Evolutionary conservation across 2,888 invertebrate species (phyloP).

Genomic region (Drosophila sordidula): DNA sequence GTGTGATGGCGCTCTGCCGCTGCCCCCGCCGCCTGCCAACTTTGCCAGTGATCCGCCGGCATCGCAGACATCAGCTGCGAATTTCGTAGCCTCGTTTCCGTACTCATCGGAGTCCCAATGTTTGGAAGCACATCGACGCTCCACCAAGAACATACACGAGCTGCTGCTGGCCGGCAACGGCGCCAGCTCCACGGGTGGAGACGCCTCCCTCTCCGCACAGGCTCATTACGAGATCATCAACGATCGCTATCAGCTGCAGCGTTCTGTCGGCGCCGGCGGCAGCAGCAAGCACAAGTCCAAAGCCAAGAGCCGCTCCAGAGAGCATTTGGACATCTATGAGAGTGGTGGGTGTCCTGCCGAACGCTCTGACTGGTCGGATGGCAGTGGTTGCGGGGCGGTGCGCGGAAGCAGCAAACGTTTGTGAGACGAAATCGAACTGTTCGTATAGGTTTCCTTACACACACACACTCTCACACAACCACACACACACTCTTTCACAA

Average conservation of each 20-base stretch:
- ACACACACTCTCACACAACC: neutral
- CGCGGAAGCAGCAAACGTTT: conserved; percentile 75
- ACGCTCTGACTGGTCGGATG: conserved; percentile 82
- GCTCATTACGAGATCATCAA: conserved; percentile 86
- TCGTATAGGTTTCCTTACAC: conserved; percentile 77
- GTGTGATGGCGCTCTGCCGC: conserved; percentile 68
- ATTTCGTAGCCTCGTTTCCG: conserved; percentile 84
- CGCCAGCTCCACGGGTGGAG: conserved; percentile 58
- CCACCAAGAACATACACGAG: conserved; percentile 84
- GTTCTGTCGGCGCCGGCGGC: conserved; percentile 34
- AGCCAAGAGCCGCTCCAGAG: conserved; percentile 63
- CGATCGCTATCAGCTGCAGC: conserved; percentile 72
- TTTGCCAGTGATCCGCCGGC: conserved; percentile 68
- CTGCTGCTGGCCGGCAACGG: conserved; percentile 85
- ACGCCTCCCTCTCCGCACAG: conserved; percentile 84
- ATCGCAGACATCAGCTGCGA: conserved; percentile 52
- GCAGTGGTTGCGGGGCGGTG: conserved; percentile 56
- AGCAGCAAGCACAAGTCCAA: conserved; percentile 62
- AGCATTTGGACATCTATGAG: conserved; percentile 70
- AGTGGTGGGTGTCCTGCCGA: conserved; percentile 70
- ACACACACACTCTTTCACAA: conserved; percentile 4
- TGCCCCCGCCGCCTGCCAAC: conserved; percentile 67
- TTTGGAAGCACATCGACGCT: conserved; percentile 84
- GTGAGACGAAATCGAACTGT: conserved; percentile 85
- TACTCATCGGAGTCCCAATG: conserved; percentile 85